These are phyloP conservation scores for Harpalus rubripes DNA, from an alignment of 2,888 invertebrate species.

Conservation along the genomic window DNA sequence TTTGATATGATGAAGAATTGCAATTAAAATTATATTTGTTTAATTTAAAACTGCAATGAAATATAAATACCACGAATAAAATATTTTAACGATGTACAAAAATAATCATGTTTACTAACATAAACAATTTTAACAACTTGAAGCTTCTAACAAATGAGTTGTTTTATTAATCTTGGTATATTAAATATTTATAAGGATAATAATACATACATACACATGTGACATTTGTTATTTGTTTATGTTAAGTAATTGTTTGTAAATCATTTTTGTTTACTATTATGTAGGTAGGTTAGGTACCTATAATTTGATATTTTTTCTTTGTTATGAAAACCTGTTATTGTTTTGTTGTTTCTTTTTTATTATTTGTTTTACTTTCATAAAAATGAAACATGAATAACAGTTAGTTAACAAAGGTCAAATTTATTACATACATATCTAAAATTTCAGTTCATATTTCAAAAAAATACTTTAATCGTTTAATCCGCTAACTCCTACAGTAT, in stretches of 20 bases:
- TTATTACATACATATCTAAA: not conserved
- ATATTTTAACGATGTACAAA: not conserved
- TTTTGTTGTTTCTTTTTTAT: not conserved
- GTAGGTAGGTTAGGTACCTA: not conserved
- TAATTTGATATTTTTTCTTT: not conserved
- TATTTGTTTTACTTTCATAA: not conserved
- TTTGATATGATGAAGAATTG: not conserved
- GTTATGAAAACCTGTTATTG: not conserved
- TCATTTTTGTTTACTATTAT: no score
- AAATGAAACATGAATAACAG: not conserved
- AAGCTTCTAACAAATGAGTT: not conserved
- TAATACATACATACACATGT: not conserved
- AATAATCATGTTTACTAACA: not conserved
- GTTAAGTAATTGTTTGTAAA: not conserved
- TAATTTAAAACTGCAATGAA: not conserved
- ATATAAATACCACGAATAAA: not conserved
- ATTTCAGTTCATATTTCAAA: not conserved
- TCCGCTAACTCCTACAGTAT: not conserved
- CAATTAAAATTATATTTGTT: not conserved
- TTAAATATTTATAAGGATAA: no score
- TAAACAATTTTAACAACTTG: not conserved
- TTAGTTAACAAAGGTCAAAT: not conserved
- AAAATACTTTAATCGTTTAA: not conserved
- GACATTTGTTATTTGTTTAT: not conserved
- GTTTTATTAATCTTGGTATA: no score